Evolutionary conservation across 2,113 vertebrate species (phyloP).

Genomic region (Columbina picui): DNA sequence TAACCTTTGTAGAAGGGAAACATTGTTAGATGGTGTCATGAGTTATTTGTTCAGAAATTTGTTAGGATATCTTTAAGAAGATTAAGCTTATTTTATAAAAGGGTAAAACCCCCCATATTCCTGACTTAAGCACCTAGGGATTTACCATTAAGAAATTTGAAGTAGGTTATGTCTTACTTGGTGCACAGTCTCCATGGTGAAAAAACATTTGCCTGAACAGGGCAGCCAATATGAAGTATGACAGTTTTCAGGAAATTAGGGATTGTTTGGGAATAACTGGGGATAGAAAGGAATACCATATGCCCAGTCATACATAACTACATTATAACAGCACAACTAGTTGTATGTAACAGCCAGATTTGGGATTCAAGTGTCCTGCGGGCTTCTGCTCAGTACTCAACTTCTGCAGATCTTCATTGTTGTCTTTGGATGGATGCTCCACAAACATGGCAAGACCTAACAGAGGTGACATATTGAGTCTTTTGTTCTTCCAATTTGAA

Average conservation of each 20-base stretch:
- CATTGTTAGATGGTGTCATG: neutral
- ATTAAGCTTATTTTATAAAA: neutral
- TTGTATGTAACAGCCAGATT: neutral
- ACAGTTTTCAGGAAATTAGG: neutral
- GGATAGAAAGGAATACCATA: neutral
- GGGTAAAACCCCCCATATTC: neutral
- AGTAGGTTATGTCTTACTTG: neutral
- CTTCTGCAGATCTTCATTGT: neutral
- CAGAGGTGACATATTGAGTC: neutral
- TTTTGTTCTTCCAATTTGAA: neutral
- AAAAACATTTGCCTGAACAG: neutral
- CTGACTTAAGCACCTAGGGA: neutral
- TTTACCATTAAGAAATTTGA: neutral
- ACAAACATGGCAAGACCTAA: neutral
- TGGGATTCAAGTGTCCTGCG: neutral
- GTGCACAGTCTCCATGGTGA: neutral
- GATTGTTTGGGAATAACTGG: neutral
- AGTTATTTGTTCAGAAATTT: constrained; percentile 7
- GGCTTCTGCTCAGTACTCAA: neutral
- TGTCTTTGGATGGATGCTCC: neutral
- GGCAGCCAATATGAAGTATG: neutral
- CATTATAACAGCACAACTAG: neutral
- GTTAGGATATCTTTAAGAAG: neutral
- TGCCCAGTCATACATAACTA: neutral
- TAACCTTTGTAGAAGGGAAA: neutral